These are phyloP conservation scores for Ostrea edulis DNA, from an alignment of 1,140 invertebrate species.

Conservation along the genomic window DNA sequence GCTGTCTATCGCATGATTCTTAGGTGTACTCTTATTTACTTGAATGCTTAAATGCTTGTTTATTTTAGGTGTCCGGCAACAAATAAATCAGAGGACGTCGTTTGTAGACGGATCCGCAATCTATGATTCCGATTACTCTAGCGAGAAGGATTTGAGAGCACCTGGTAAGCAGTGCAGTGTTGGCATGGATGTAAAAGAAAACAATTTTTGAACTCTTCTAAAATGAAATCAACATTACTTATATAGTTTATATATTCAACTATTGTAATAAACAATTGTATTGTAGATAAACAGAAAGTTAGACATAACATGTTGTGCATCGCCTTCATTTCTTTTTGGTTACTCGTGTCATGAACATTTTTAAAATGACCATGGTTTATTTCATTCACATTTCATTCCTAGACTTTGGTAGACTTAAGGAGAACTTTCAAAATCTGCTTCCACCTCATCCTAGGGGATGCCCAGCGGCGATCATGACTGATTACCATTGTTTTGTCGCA, in stretches of 20 bases:
- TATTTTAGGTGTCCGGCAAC: constrained; percentile 20
- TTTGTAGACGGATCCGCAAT: constrained; percentile 20
- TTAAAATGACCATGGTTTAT: neutral
- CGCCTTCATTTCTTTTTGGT: too few relatives aligned
- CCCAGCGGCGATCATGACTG: neutral
- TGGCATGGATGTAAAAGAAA: too few relatives aligned
- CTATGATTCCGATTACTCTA: neutral
- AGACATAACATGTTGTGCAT: too few relatives aligned
- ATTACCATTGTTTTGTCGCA: neutral
- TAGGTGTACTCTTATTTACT: too few relatives aligned
- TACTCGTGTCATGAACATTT: neutral
- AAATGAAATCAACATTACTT: too few relatives aligned
- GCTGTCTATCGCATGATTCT: too few relatives aligned
- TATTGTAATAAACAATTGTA: too few relatives aligned
- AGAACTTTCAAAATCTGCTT: neutral
- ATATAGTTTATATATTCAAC: too few relatives aligned
- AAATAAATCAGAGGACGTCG: constrained; percentile 19
- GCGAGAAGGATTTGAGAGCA: neutral
- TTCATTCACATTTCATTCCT: neutral
- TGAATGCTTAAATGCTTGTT: too few relatives aligned
- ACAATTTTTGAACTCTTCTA: too few relatives aligned
- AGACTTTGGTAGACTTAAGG: neutral
- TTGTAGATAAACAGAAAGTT: too few relatives aligned
- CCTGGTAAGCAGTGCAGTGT: neutral
- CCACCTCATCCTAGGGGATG: neutral